A percentile compares a stretch with the other conserved stretches of the same genome.
phyloP scores from a whole-genome alignment of 2,888 invertebrate genomes.

The Allolobophora icterica region DNA sequence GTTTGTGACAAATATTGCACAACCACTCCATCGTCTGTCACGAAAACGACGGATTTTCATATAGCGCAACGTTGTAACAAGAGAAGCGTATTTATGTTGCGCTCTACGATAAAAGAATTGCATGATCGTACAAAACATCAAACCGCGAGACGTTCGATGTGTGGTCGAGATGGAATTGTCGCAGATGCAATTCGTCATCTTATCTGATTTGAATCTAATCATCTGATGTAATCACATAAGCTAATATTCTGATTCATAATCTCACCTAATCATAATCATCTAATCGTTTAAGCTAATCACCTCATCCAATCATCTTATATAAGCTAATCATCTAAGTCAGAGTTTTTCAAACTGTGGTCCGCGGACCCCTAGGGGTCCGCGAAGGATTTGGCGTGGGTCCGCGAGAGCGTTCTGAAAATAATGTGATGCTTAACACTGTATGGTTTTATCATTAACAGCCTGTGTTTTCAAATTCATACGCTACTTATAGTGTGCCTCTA shows the following conservation, averaged over 20 bases:
- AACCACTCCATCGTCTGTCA: constrained; percentile 55
- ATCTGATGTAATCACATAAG: no score
- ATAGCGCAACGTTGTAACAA: constrained; percentile 43
- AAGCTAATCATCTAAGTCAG: no score
- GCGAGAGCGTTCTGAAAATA: no score
- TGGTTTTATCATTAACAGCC: no score
- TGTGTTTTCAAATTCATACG: no score
- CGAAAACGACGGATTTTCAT: background rate
- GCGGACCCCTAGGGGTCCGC: no score
- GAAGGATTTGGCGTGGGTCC: no score
- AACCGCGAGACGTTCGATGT: background rate
- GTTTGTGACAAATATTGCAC: constrained; percentile 61
- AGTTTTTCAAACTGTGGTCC: no score
- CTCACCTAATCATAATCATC: background rate
- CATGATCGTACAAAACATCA: background rate
- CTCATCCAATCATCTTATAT: no score
- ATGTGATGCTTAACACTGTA: no score
- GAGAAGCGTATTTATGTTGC: background rate
- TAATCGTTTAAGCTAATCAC: no score
- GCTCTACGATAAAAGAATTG: background rate
- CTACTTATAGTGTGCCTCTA: no score
- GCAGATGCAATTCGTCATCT: background rate
- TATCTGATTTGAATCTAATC: background rate
- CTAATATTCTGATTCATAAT: background rate
- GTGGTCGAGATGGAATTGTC: background rate